Conservation (phyloP, 2,113 vertebrate species). For the Mellivora capensis region DNA sequence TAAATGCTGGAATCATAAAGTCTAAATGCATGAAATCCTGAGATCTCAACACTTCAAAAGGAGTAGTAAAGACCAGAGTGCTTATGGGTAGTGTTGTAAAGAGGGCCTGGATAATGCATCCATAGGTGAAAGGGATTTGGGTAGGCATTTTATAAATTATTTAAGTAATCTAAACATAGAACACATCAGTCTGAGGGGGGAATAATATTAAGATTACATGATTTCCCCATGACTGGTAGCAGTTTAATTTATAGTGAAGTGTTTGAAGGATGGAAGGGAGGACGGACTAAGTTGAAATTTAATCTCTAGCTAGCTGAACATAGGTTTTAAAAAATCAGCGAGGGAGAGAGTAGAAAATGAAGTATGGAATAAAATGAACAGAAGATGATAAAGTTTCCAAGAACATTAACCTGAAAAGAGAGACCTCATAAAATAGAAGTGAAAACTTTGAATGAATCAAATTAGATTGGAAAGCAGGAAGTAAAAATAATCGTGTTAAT, state of each 20-base stretch:
- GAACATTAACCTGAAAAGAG: not conserved
- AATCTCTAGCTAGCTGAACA: not conserved
- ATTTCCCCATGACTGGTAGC: not conserved
- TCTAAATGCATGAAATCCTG: not conserved
- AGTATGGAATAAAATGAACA: not conserved
- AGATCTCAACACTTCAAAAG: not conserved
- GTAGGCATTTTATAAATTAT: not conserved
- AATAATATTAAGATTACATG: too few species aligned
- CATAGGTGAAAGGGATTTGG: not conserved
- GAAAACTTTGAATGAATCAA: not conserved
- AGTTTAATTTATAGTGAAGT: not conserved
- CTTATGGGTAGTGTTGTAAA: rapidly evolving
- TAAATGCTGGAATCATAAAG: not conserved
- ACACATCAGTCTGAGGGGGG: too few species aligned
- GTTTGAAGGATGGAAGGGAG: not conserved
- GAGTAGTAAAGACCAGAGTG: not conserved
- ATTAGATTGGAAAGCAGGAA: not conserved
- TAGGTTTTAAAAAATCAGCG: not conserved
- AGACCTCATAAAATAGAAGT: not conserved
- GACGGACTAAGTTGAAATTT: not conserved
- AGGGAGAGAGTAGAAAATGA: not conserved
- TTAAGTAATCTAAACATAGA: not conserved
- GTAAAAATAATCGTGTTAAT: not conserved
- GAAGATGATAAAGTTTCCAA: not conserved
- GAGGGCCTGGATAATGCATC: rapidly evolving